These are phyloP conservation scores for Clamator glandarius DNA, from an alignment of 2,797 vertebrate genomes.

Conservation along the genomic window DNA sequence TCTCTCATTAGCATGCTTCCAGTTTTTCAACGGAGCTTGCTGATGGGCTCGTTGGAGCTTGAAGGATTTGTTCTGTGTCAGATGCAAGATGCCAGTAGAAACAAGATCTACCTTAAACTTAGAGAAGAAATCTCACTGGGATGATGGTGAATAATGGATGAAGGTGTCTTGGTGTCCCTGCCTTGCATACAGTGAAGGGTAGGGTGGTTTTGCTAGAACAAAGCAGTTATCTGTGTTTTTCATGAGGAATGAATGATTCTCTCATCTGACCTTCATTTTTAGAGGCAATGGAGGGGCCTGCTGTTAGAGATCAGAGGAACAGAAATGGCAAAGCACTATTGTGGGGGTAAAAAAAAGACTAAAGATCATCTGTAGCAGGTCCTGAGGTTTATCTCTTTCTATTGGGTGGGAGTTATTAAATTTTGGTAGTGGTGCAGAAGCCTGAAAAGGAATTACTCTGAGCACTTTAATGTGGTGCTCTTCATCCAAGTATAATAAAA, in stretches of 20 bases:
- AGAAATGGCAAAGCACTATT: background rate
- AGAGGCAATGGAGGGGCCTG: background rate
- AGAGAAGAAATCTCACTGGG: accelerated
- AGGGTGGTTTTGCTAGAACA: background rate
- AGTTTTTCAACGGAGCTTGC: background rate
- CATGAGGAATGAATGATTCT: background rate
- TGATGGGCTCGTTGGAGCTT: constrained; percentile 17
- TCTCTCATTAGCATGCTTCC: background rate
- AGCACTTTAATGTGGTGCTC: background rate
- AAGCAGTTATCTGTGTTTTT: background rate
- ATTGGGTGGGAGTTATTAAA: background rate
- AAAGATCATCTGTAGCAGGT: background rate
- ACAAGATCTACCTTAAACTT: background rate
- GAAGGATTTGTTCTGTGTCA: constrained; percentile 17
- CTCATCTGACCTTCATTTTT: background rate
- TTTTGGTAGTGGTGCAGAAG: background rate
- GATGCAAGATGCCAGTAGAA: background rate
- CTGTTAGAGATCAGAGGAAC: background rate
- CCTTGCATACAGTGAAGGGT: too few species aligned
- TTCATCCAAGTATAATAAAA: background rate
- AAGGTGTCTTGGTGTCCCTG: background rate
- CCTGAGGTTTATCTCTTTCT: background rate
- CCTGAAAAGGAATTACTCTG: background rate
- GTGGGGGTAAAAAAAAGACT: background rate
- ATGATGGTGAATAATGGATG: background rate